Evolutionary conservation across 1,140 invertebrate genomes (phyloP).

Genomic region (Neodiprion virginianus): DNA sequence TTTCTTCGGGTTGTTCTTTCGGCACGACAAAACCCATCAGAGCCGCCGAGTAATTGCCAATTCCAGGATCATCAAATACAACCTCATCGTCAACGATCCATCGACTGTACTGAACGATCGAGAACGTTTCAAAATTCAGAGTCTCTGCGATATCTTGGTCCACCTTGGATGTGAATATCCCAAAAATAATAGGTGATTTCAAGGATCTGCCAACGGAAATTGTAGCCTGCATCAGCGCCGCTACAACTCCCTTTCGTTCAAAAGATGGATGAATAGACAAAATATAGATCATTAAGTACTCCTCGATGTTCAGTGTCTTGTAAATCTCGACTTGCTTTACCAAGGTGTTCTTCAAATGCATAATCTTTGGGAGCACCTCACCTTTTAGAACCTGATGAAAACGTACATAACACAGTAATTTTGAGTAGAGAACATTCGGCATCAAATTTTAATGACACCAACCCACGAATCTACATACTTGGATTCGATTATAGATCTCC

Average conservation of each 20-base stretch:
- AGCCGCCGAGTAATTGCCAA: slow-evolving; percentile 67
- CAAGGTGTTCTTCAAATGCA: slow-evolving; percentile 47
- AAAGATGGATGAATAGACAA: slow-evolving; percentile 57
- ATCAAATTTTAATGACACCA: not conserved
- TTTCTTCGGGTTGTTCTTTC: slow-evolving; percentile 16
- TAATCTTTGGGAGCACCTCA: slow-evolving; percentile 46
- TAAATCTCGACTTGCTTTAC: slow-evolving; percentile 52
- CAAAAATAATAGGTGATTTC: slow-evolving; percentile 59
- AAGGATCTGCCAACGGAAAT: slow-evolving; percentile 57
- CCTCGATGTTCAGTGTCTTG: slow-evolving; percentile 39
- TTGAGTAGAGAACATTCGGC: slow-evolving; percentile 8
- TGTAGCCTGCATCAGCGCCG: slow-evolving; percentile 58
- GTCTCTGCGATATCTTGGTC: slow-evolving; percentile 59
- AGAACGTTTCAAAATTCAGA: slow-evolving; percentile 59
- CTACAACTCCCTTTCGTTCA: slow-evolving; percentile 50
- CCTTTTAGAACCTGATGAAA: slow-evolving; percentile 37
- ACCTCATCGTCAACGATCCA: slow-evolving; percentile 64
- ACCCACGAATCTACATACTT: slow-evolving; percentile 29
- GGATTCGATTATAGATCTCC: slow-evolving; percentile 40
- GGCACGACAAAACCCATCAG: slow-evolving; percentile 58
- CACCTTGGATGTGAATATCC: slow-evolving; percentile 62
- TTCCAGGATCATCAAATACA: slow-evolving; percentile 65
- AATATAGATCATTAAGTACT: slow-evolving; percentile 50
- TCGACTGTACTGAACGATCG: slow-evolving; percentile 64
- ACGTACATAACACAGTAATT: slow-evolving; percentile 23